These are phyloP conservation scores for Andrena praecox DNA, from an alignment of 2,888 invertebrate genomes.

Conservation along the genomic window DNA sequence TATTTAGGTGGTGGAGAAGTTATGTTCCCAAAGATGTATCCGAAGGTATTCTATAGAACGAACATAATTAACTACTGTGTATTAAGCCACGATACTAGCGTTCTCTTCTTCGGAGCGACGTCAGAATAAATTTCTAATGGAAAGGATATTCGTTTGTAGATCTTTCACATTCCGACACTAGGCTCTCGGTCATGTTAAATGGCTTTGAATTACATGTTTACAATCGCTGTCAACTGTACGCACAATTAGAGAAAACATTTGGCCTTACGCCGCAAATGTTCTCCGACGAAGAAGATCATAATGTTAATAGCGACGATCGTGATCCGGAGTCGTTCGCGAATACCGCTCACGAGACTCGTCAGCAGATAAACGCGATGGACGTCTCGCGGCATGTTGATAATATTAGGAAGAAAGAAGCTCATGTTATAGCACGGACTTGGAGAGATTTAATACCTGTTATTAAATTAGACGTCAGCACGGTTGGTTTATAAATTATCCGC, in stretches of 20 bases:
- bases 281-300: slow-evolving; percentile 86
- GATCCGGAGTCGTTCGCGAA: slow-evolving; percentile 79
- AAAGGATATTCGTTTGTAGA: slow-evolving; percentile 87
- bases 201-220: slow-evolving; percentile 98
- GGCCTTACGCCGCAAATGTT: slow-evolving; percentile 93
- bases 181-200: slow-evolving; percentile 95
- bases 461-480: slow-evolving; percentile 96
- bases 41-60: slow-evolving; percentile 89
- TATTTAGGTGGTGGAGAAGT: slow-evolving; percentile 99
- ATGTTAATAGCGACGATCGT: slow-evolving; percentile 77
- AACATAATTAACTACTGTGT: neutral
- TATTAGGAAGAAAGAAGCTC: slow-evolving; percentile 89
- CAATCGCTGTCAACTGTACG: slow-evolving; percentile 95
- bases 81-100: neutral
- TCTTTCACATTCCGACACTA: slow-evolving; percentile 97
- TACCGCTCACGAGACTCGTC: slow-evolving; percentile 77
- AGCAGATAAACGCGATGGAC: slow-evolving; percentile 81
- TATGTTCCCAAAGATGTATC: slow-evolving; percentile 97
- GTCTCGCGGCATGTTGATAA: slow-evolving; percentile 82
- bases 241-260: slow-evolving; percentile 94
- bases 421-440: slow-evolving; percentile 95
- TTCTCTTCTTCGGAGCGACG: neutral
- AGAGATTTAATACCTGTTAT: slow-evolving; percentile 98
- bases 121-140: neutral
- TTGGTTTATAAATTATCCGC: slow-evolving; percentile 82